Conservation (phyloP, 1,140 invertebrate species). For the Euwallacea similis region DNA sequence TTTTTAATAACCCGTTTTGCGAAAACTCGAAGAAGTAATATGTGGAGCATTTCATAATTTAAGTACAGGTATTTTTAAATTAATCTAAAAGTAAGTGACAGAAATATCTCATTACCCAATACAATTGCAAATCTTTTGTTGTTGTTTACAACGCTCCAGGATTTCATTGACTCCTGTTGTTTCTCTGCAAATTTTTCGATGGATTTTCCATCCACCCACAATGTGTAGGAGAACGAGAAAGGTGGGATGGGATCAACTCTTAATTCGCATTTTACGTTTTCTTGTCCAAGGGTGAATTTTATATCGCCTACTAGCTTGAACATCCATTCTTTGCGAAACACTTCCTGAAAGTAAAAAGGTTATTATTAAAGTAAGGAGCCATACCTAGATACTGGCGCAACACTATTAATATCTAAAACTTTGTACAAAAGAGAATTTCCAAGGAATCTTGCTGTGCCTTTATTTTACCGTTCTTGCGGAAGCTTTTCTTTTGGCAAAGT, state of each 20-base stretch:
- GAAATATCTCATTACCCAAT: conserved; percentile 61
- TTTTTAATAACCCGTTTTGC: neutral
- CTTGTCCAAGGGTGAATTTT: conserved; percentile 57
- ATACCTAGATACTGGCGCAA: too few species aligned
- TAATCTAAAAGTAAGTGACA: neutral
- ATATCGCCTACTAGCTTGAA: conserved; percentile 81
- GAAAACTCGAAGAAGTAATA: neutral
- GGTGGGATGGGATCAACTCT: conserved; percentile 75
- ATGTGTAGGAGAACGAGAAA: conserved; percentile 78
- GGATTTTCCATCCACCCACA: conserved; percentile 75
- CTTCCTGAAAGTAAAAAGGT: conserved; percentile 62
- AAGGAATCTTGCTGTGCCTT: too few species aligned
- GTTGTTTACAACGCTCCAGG: conserved; percentile 52
- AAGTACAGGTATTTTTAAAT: neutral
- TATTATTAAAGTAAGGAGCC: too few species aligned
- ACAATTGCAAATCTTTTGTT: conserved; percentile 65
- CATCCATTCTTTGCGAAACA: conserved; percentile 81
- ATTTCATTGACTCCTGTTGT: conserved; percentile 66
- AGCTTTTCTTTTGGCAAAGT: too few species aligned
- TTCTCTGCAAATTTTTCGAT: conserved; percentile 78
- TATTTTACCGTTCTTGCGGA: too few species aligned
- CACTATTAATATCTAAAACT: too few species aligned
- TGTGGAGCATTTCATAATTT: neutral
- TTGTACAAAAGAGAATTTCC: too few species aligned
- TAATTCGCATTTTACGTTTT: conserved; percentile 55